These are phyloP conservation scores for Periophthalmodon schlosseri DNA, from an alignment of 2,113 vertebrate species.

Conservation along the genomic window DNA sequence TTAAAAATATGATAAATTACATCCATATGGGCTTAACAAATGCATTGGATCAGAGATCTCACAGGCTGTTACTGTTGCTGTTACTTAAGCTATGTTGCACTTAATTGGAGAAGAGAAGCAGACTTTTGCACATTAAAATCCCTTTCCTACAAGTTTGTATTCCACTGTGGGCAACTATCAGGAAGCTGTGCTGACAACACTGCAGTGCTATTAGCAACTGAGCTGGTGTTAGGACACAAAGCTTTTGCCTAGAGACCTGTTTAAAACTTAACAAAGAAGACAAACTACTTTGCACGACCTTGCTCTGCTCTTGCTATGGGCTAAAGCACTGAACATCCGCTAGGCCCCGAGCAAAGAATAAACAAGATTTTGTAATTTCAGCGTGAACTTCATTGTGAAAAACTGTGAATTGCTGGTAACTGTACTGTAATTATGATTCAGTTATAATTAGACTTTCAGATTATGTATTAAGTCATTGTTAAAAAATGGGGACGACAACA, in stretches of 20 bases:
- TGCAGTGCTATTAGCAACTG: constrained; percentile 30
- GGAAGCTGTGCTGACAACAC: constrained; percentile 41
- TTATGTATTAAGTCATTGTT: too few species aligned
- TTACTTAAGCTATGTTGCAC: neutral
- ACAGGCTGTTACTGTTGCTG: constrained; percentile 15
- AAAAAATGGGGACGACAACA: too few species aligned
- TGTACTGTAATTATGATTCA: neutral
- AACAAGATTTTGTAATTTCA: constrained; percentile 31
- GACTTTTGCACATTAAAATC: constrained; percentile 15
- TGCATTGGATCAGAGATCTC: neutral
- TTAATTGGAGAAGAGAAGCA: constrained; percentile 4
- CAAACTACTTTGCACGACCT: constrained; percentile 41
- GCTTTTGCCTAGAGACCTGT: constrained; percentile 31
- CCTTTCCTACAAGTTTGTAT: constrained; percentile 27
- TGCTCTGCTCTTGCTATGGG: constrained; percentile 16
- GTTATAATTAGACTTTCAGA: neutral
- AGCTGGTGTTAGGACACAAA: constrained; percentile 11
- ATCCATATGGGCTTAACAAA: constrained; percentile 9
- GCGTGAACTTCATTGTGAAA: neutral
- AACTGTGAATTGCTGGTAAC: neutral
- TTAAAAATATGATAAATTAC: constrained; percentile 27
- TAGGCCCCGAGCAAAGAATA: neutral
- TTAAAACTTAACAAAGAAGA: constrained; percentile 47
- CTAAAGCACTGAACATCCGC: constrained; percentile 13
- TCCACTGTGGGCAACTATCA: constrained; percentile 37